Evolutionary conservation across 64 coral and sea anemone genomes (phyloP), one percentile per base, ranked within the genome.

Genomic region (Cladopsammia gracilis): DNA sequence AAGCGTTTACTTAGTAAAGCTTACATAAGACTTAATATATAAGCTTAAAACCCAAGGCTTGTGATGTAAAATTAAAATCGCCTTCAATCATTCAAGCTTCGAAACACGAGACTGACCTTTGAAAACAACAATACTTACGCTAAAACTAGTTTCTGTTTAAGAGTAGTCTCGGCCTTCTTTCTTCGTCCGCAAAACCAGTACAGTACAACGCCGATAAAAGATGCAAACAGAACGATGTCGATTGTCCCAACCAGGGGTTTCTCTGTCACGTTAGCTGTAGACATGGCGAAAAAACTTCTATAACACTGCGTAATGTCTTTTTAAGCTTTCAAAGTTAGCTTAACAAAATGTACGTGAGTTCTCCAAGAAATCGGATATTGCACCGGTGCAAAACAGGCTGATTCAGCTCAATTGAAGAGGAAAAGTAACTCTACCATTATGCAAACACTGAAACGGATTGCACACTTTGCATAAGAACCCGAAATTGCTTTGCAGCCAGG

Each of bases 151-250:
- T 86, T 96, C 56, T 85, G 65, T 1, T 91, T 73, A 18, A 91
- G 78, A 70, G 89, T 86, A 58, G 56, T 78, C 25, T 96, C 94
- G 10, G 51, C 11, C 62, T 99, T 99, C 62, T 96, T 96, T 20
- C 84, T 89, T 20, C 91, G 81, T 86, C 88, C 92, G 94, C 92
- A 96, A 88, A 99, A 96, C 98, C 98, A 99, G 71, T 99, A 99
- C 70, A 99, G 64, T 0, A 94, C 62, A 15, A 90, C 57, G 9
- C 98, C 98, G 87, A 99, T 19, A 58, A 99, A 99, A 9, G 98
- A 96, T n/a, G 98, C 95, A 42, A 99, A 86, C 56, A 99, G 25
- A 10, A 99, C 88, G 2, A 99, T 70, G 58, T 99, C 98, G 2
- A 99, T 16, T 14, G 88, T 79, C 4, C 94, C 98, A 24, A 99